Evolutionary conservation across 2,888 invertebrate genomes (phyloP).

Genomic region (Syrphus vitripennis): DNA sequence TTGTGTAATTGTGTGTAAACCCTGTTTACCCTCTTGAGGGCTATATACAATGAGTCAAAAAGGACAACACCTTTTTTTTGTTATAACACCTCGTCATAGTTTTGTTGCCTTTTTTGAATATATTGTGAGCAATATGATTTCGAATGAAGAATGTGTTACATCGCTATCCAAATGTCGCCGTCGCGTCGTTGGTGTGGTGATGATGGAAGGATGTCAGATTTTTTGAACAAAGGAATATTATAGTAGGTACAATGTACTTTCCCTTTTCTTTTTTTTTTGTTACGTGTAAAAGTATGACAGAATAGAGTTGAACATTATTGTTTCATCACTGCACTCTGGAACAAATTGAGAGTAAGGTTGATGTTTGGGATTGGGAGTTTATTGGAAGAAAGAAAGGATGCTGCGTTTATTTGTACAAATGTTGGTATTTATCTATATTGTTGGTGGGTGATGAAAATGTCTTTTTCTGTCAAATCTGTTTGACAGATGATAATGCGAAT

Average conservation of each 20-base stretch:
- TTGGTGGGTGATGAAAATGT: constrained; percentile 38
- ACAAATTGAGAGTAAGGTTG: constrained; percentile 53
- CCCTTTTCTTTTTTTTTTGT: constrained; percentile 40
- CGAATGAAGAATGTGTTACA: constrained; percentile 11
- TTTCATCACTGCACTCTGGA: constrained; percentile 22
- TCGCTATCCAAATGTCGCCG: not conserved
- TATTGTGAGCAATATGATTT: constrained; percentile 26
- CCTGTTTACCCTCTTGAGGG: constrained; percentile 69
- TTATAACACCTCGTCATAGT: constrained; percentile 55
- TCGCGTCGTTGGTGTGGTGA: too few species aligned
- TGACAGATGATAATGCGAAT: not conserved
- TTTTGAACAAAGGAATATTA: constrained; percentile 25
- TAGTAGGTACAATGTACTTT: constrained; percentile 42
- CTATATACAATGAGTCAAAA: constrained; percentile 39
- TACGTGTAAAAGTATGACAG: not conserved
- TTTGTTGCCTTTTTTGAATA: constrained; percentile 27
- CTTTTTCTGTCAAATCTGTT: not conserved
- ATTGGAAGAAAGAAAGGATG: constrained; percentile 10
- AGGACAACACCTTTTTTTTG: constrained; percentile 40
- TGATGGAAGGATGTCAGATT: constrained; percentile 54
- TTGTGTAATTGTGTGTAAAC: constrained; percentile 74
- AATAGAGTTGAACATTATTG: constrained; percentile 15
- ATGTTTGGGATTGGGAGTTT: constrained; percentile 16
- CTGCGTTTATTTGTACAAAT: constrained; percentile 42
- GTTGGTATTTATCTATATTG: constrained; percentile 42